These are phyloP conservation scores for Labeo catla DNA, from an alignment of 2,113 vertebrate genomes.

Conservation along the genomic window DNA sequence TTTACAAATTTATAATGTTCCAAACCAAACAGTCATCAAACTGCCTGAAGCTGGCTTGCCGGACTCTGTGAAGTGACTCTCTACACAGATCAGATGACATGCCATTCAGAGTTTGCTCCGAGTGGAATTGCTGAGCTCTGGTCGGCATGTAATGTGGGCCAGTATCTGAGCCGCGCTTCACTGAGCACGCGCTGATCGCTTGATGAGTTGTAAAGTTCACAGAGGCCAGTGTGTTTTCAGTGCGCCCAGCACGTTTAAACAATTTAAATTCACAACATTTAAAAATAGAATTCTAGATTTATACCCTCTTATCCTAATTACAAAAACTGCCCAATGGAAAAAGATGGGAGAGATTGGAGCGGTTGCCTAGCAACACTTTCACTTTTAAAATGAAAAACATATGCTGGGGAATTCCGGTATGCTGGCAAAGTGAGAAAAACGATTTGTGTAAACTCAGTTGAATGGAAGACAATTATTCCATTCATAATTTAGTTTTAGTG, in stretches of 20 bases:
- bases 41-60: not conserved
- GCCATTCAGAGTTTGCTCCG: conserved; percentile 15
- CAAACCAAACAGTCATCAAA: not conserved
- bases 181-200: conserved; percentile 19
- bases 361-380: conserved; percentile 60
- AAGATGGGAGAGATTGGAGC: conserved; percentile 70
- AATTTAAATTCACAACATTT: conserved; percentile 43
- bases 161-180: conserved; percentile 10
- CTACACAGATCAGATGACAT: conserved; percentile 13
- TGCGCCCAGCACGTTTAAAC: conserved; percentile 25
- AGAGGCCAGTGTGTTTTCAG: not conserved
- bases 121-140: not conserved
- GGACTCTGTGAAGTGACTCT: conserved; percentile 11
- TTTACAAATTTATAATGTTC: not conserved
- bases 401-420: conserved; percentile 60
- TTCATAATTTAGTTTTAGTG: not conserved
- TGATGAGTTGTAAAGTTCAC: conserved; percentile 23
- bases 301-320: conserved; percentile 55
- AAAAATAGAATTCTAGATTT: conserved; percentile 57
- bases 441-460: conserved; percentile 7
- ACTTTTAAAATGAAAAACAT: conserved; percentile 61
- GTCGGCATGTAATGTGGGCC: conserved; percentile 4
- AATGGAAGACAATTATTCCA: not conserved
- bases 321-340: conserved; percentile 69
- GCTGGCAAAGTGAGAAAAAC: conserved; percentile 51